phyloP scores from a whole-genome alignment of 64 coral and sea anemone species.

The Stichodactyla helianthus region DNA sequence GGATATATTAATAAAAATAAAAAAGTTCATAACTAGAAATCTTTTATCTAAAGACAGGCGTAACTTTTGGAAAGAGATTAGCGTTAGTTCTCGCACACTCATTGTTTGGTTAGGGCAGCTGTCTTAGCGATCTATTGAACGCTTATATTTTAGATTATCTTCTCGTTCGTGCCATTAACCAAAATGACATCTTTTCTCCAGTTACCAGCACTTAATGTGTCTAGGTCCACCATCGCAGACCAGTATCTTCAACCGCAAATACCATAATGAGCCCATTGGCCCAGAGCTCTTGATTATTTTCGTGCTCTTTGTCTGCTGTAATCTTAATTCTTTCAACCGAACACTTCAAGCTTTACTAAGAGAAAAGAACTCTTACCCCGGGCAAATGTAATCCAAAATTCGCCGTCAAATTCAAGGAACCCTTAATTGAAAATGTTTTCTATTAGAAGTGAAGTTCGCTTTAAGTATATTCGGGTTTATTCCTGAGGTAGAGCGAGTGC shows the following conservation, averaged over 20 bases:
- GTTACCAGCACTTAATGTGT: not conserved
- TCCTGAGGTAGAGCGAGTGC: not conserved
- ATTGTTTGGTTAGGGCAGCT: too few relatives aligned
- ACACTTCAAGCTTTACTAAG: not conserved
- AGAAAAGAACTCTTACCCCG: not conserved
- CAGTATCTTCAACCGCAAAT: not conserved
- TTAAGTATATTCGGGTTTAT: not conserved
- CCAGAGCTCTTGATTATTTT: not conserved
- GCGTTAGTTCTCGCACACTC: too few relatives aligned
- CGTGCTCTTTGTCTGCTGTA: not conserved
- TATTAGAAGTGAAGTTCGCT: not conserved
- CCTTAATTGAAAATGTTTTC: not conserved
- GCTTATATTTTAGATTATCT: too few relatives aligned
- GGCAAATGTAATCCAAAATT: not conserved
- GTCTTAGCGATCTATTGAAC: too few relatives aligned
- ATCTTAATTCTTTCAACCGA: not conserved
- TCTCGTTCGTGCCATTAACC: not conserved
- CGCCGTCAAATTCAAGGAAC: too few relatives aligned
- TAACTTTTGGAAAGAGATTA: too few relatives aligned
- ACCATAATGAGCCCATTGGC: not conserved
- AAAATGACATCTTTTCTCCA: too few relatives aligned
- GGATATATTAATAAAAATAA: not conserved
- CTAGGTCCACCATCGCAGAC: not conserved
- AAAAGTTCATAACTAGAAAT: not conserved
- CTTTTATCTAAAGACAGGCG: too few relatives aligned